phyloP scores from a whole-genome alignment of 1,140 invertebrate species.

The Drosophila prosaltans region DNA sequence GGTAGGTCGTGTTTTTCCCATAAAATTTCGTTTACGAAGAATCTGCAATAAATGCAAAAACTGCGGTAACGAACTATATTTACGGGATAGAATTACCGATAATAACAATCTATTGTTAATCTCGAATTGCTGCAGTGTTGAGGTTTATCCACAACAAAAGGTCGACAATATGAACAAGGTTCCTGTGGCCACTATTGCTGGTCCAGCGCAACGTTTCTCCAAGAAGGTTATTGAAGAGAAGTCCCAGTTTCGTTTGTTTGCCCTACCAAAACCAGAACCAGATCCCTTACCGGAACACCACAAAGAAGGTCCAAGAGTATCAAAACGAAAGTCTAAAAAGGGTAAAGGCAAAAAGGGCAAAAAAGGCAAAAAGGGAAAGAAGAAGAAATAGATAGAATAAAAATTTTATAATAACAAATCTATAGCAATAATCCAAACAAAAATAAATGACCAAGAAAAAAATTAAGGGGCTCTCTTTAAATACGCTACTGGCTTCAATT shows the following conservation, averaged over 20 bases:
- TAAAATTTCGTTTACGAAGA: slow-evolving; percentile 52
- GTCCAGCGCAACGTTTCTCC: slow-evolving; percentile 30
- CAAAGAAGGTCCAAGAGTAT: not conserved
- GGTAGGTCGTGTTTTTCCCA: slow-evolving; percentile 53
- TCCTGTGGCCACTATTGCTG: slow-evolving; percentile 44
- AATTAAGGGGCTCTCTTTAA: not conserved
- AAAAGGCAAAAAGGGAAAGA: slow-evolving; percentile 9
- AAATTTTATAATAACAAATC: not conserved
- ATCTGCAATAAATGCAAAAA: slow-evolving; percentile 39
- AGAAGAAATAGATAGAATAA: slow-evolving; percentile 1
- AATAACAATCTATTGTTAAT: slow-evolving; percentile 52
- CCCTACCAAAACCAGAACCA: not conserved
- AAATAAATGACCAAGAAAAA: not conserved
- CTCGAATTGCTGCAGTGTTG: slow-evolving; percentile 51
- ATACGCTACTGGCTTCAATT: not conserved
- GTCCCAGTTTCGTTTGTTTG: slow-evolving; percentile 33
- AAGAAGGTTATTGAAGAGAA: slow-evolving; percentile 39
- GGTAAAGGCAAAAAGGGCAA: slow-evolving; percentile 5
- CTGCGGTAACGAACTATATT: slow-evolving; percentile 36
- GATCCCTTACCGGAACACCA: not conserved
- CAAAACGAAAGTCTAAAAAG: not conserved
- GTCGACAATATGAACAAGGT: slow-evolving; percentile 62
- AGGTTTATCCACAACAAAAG: slow-evolving; percentile 47
- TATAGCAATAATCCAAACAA: not conserved
- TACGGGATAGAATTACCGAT: slow-evolving; percentile 45